Evolutionary conservation across 1,140 invertebrate genomes (phyloP).

Genomic region (Micrasema minimum): DNA sequence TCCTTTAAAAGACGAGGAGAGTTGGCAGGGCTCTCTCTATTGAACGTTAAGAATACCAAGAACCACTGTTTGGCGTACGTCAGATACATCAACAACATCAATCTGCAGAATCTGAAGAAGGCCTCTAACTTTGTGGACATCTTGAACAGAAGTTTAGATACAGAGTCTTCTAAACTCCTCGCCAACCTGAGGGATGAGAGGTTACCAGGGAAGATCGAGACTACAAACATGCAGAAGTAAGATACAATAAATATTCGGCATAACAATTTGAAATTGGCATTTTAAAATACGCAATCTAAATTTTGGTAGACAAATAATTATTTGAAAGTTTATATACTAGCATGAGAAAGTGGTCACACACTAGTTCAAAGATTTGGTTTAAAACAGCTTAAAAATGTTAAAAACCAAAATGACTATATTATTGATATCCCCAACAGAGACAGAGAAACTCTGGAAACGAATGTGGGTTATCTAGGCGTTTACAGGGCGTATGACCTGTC

Average conservation of each 20-base stretch:
- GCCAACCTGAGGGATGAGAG: slow-evolving; percentile 90
- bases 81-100: slow-evolving; percentile 97
- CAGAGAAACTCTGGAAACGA: too few relatives aligned
- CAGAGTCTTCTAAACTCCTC: slow-evolving; percentile 91
- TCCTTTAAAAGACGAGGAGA: too few relatives aligned
- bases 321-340: too few relatives aligned
- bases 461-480: too few relatives aligned
- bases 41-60: slow-evolving; percentile 94
- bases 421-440: too few relatives aligned
- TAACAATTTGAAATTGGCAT: background rate
- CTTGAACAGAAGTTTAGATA: slow-evolving; percentile 90
- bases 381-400: too few relatives aligned
- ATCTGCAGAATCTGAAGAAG: slow-evolving; percentile 93
- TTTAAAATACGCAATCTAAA: background rate
- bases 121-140: slow-evolving; percentile 96
- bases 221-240: slow-evolving; percentile 87
- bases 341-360: too few relatives aligned
- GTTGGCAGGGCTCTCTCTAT: slow-evolving; percentile 92
- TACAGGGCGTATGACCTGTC: too few relatives aligned
- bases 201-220: slow-evolving; percentile 87
- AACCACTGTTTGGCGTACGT: slow-evolving; percentile 97
- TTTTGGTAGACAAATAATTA: too few relatives aligned
- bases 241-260: background rate
- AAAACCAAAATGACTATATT: too few relatives aligned
- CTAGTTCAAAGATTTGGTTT: too few relatives aligned